These are phyloP conservation scores for Lonchura striata DNA, from an alignment of 2,113 vertebrate species.

Conservation along the genomic window DNA sequence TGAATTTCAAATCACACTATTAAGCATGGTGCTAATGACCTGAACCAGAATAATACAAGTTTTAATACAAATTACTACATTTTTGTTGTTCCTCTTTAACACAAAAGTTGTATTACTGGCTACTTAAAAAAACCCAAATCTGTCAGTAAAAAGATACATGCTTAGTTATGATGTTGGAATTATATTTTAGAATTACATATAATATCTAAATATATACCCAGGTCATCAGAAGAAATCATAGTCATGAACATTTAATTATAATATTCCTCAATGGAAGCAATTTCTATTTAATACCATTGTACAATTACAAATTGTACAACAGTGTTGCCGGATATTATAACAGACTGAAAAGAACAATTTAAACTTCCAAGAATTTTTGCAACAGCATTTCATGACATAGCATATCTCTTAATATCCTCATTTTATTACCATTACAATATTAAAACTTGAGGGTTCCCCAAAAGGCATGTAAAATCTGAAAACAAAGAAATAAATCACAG, in stretches of 20 bases:
- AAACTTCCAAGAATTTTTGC: background rate
- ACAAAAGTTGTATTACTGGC: background rate
- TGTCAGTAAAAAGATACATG: background rate
- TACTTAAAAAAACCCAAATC: accelerated
- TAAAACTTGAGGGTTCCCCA: background rate
- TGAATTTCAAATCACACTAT: background rate
- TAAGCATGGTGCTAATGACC: background rate
- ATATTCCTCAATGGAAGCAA: background rate
- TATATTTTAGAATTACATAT: background rate
- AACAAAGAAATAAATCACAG: background rate
- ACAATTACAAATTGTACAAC: background rate
- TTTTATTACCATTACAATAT: background rate
- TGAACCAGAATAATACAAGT: background rate
- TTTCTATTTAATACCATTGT: background rate
- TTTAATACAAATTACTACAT: background rate
- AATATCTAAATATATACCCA: background rate
- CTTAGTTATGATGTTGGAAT: background rate
- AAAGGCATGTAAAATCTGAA: background rate
- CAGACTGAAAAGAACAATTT: background rate
- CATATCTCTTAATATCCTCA: background rate
- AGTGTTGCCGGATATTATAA: background rate
- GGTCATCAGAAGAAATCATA: background rate
- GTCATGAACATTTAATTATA: background rate
- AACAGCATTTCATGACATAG: background rate
- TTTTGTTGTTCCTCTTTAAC: background rate